Evolutionary conservation across 2,113 vertebrate species (phyloP).

Genomic region (Pleuronectes platessa): DNA sequence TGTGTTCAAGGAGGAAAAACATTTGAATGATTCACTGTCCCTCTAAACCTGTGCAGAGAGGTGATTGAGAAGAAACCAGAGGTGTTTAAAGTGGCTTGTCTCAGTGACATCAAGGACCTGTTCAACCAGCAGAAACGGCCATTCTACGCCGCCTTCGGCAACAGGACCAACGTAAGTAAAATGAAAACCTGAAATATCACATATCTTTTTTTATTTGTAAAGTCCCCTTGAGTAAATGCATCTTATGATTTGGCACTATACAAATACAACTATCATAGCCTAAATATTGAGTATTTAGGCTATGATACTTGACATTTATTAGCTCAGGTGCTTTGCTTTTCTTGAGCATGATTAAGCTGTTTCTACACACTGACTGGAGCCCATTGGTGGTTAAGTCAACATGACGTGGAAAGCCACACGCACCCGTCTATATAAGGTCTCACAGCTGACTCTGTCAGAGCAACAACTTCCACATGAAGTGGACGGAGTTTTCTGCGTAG

Average conservation of each 20-base stretch:
- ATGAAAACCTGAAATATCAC: no score
- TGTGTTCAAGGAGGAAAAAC: background rate
- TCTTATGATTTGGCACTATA: no score
- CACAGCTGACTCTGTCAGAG: background rate
- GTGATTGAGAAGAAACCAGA: slow-evolving; percentile 96
- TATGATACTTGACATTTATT: background rate
- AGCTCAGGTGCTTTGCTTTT: no score
- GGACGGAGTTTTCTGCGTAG: no score
- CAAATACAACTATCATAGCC: no score
- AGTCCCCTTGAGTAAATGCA: no score
- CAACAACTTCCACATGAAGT: background rate
- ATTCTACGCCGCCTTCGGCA: slow-evolving; percentile 94
- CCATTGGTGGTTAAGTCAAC: background rate
- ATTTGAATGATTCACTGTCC: background rate
- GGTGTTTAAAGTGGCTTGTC: slow-evolving; percentile 92
- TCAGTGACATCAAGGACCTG: slow-evolving; percentile 89
- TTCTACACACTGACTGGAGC: background rate
- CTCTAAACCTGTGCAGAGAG: slow-evolving; percentile 81
- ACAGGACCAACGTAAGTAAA: slow-evolving; percentile 87
- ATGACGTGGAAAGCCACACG: background rate
- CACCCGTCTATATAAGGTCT: background rate
- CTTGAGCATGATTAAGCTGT: no score
- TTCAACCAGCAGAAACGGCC: slow-evolving; percentile 84
- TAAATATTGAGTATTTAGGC: no score
- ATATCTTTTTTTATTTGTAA: no score